A percentile compares a stretch with the other conserved stretches of the same genome.
Conservation (phyloP, 2,888 invertebrate species). For the Rhogogaster chlorosoma region DNA sequence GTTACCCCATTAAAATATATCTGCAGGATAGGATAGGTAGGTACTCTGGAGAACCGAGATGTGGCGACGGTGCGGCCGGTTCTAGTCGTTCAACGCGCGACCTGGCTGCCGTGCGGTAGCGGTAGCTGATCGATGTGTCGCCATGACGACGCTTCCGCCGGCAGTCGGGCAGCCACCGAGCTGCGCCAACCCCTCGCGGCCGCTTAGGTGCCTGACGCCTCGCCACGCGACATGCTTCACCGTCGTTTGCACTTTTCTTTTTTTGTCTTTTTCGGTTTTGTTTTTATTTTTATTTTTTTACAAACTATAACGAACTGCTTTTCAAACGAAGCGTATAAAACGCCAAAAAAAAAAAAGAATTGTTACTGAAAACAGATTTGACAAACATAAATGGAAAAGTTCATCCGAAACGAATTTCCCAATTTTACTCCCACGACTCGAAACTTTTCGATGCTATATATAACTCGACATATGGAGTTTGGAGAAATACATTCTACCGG, state of each 20-base stretch:
- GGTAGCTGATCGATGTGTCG: conserved; percentile 82
- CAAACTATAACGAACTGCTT: background rate
- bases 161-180: conserved; percentile 75
- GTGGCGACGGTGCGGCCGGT: conserved; percentile 31
- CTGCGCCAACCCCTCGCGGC: conserved; percentile 51
- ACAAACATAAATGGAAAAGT: background rate
- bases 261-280: background rate
- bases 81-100: conserved; percentile 54
- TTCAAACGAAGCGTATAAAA: background rate
- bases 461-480: background rate
- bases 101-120: conserved; percentile 73
- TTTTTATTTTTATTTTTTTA: background rate
- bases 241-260: conserved; percentile 15
- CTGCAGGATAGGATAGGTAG: background rate
- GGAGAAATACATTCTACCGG: background rate
- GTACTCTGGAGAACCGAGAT: conserved; percentile 36
- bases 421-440: no score
- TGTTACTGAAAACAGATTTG: background rate
- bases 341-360: background rate
- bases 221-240: conserved; percentile 41
- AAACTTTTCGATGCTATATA: no score
- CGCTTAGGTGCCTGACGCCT: conserved; percentile 50
- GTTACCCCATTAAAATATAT: background rate
- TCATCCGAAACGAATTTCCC: background rate
- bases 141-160: conserved; percentile 82